A percentile compares a stretch with the other conserved stretches of the same genome.
These are phyloP conservation scores for Caenorhabditis sulstoni DNA, from an alignment of 2,888 invertebrate species.

Conservation along the genomic window DNA sequence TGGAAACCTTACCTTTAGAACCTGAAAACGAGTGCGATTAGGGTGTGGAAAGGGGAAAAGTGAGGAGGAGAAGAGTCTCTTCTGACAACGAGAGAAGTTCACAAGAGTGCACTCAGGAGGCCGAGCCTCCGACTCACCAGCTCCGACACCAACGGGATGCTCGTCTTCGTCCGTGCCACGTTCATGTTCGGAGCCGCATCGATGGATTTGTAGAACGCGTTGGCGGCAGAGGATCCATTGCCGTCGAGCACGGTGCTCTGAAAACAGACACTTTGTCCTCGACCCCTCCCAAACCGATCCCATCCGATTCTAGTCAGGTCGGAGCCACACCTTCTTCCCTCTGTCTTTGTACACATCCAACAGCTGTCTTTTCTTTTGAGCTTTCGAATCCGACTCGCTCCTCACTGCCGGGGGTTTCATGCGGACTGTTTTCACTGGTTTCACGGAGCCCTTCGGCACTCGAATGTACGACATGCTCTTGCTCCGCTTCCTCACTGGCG, in stretches of 20 bases:
- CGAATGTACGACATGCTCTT: slow-evolving; percentile 47
- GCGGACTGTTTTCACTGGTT: slow-evolving; percentile 28
- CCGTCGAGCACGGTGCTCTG: slow-evolving; percentile 79
- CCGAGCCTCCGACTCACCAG: slow-evolving; percentile 88
- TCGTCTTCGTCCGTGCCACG: slow-evolving; percentile 89
- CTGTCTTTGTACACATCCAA: slow-evolving; percentile 64
- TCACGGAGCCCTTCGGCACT: slow-evolving; percentile 36
- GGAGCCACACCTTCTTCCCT: slow-evolving; percentile 47
- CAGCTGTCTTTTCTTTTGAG: slow-evolving; percentile 46
- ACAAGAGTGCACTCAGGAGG: not conserved
- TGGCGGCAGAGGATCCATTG: slow-evolving; percentile 89
- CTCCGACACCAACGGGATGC: slow-evolving; percentile 97
- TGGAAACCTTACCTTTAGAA: slow-evolving; percentile 56
- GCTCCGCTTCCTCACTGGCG: slow-evolving; percentile 47
- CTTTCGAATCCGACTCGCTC: slow-evolving; percentile 46
- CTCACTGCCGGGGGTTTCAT: slow-evolving; percentile 26
- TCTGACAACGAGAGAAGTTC: slow-evolving; percentile 25
- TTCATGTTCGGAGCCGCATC: slow-evolving; percentile 99
- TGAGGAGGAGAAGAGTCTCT: slow-evolving; percentile 6
- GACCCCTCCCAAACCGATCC: too few species aligned
- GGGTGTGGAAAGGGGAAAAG: slow-evolving; percentile 1
- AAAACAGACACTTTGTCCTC: slow-evolving; percentile 47
- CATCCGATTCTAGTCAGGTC: not conserved
- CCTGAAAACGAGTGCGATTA: slow-evolving; percentile 44
- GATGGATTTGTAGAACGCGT: slow-evolving; percentile 99